phyloP scores from a whole-genome alignment of 2,113 vertebrate species.

The Sitta europaea region DNA sequence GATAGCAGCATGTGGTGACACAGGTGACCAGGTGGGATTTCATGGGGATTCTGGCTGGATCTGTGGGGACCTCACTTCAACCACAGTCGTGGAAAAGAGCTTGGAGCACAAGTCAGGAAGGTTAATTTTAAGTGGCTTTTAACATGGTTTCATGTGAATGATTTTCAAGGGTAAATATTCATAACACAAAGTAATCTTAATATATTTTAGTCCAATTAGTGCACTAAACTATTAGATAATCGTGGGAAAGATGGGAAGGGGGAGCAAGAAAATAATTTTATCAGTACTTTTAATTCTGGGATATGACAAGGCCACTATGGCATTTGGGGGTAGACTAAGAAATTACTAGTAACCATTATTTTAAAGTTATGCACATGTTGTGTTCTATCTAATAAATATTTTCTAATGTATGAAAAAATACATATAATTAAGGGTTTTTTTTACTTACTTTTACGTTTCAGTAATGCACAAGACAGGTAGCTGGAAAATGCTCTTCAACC shows the following conservation, averaged over 20 bases:
- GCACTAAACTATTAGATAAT: neutral
- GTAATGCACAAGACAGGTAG: neutral
- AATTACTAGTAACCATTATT: neutral
- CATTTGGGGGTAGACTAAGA: neutral
- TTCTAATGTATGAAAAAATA: neutral
- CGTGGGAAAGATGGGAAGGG: neutral
- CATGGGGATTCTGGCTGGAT: neutral
- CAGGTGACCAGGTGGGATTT: neutral
- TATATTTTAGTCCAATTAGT: neutral
- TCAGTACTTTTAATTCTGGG: neutral
- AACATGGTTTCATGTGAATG: neutral
- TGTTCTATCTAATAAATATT: neutral
- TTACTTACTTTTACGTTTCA: neutral
- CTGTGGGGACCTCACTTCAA: neutral
- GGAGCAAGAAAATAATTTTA: neutral
- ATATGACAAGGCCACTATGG: neutral
- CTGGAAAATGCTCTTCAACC: neutral
- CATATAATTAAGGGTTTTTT: neutral
- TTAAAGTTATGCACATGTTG: neutral
- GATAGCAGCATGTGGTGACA: neutral
- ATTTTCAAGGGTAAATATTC: neutral
- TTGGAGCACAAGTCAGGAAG: neutral
- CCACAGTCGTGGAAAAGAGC: neutral
- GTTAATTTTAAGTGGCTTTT: neutral
- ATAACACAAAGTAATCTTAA: neutral